These are phyloP conservation scores for Nephila pilipes DNA, from an alignment of 1,140 invertebrate genomes.

Conservation along the genomic window DNA sequence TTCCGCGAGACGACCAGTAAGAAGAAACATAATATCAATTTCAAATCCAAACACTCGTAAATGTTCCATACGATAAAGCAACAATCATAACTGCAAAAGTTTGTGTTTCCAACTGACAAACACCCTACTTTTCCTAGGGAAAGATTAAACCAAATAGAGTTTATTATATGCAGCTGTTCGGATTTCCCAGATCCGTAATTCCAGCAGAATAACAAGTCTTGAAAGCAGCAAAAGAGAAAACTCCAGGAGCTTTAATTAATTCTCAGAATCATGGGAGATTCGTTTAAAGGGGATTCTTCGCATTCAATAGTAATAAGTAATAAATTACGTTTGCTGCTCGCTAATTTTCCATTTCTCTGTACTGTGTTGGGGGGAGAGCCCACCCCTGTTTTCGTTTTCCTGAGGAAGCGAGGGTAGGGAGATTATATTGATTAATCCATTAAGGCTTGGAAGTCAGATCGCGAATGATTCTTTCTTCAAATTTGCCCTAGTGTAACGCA, in stretches of 20 bases:
- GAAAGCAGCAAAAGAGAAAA: slow-evolving; percentile 11
- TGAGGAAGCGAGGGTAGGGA: background rate
- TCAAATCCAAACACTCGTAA: no score
- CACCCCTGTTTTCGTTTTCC: slow-evolving; percentile 33
- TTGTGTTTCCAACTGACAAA: background rate
- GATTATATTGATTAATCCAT: slow-evolving; percentile 65
- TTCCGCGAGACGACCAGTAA: no score
- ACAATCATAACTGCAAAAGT: no score
- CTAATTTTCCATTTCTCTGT: slow-evolving; percentile 59
- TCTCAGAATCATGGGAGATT: background rate
- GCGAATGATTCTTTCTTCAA: background rate
- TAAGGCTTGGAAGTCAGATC: slow-evolving; percentile 56
- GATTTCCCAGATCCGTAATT: slow-evolving; percentile 1
- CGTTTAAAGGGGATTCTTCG: background rate
- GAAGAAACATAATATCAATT: no score
- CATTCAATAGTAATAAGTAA: slow-evolving; percentile 63
- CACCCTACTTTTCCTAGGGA: background rate
- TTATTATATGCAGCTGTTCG: slow-evolving; percentile 14
- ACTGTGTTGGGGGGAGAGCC: slow-evolving; percentile 4
- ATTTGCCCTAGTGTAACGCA: background rate
- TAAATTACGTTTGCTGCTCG: slow-evolving; percentile 44
- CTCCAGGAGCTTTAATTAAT: slow-evolving; percentile 34
- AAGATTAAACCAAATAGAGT: background rate
- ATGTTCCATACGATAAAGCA: no score
- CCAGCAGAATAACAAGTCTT: slow-evolving; percentile 27